These are phyloP conservation scores for Mus caroli DNA, from an alignment of 2,797 vertebrate species.

Conservation along the genomic window DNA sequence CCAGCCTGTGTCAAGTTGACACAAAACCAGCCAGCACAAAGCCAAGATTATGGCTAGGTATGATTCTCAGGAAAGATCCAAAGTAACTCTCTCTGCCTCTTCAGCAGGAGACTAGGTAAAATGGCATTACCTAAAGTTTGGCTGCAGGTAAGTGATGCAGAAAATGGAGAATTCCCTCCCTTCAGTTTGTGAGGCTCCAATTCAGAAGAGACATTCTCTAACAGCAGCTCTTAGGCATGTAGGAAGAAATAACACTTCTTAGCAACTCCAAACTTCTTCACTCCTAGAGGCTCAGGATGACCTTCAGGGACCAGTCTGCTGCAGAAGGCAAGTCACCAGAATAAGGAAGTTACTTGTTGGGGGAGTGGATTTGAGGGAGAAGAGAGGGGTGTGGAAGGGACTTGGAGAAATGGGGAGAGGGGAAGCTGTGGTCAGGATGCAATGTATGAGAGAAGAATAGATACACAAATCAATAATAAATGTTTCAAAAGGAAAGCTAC, in stretches of 20 bases:
- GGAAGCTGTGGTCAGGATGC: not conserved
- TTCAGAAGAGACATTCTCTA: not conserved
- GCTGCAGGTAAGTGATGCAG: not conserved
- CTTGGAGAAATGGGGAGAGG: not conserved
- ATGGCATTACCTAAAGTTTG: not conserved
- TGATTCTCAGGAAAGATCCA: not conserved
- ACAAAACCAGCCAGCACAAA: too few relatives aligned
- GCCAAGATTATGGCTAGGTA: not conserved
- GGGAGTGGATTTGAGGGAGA: not conserved
- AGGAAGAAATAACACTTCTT: not conserved
- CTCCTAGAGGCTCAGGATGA: not conserved
- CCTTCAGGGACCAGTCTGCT: not conserved
- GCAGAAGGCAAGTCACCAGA: not conserved
- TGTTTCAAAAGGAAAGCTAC: not conserved
- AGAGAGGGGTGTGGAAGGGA: not conserved
- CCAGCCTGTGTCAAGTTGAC: too few relatives aligned
- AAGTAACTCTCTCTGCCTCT: not conserved
- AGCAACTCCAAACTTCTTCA: not conserved
- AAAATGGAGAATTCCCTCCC: not conserved
- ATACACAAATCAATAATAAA: not conserved
- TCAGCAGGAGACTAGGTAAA: not conserved
- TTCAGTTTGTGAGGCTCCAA: not conserved
- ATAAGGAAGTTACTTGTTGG: not conserved
- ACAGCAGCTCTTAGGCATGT: not conserved
- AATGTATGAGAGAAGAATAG: not conserved